Evolutionary conservation across 2,888 invertebrate genomes (phyloP).

Genomic region (Netelia melanura): DNA sequence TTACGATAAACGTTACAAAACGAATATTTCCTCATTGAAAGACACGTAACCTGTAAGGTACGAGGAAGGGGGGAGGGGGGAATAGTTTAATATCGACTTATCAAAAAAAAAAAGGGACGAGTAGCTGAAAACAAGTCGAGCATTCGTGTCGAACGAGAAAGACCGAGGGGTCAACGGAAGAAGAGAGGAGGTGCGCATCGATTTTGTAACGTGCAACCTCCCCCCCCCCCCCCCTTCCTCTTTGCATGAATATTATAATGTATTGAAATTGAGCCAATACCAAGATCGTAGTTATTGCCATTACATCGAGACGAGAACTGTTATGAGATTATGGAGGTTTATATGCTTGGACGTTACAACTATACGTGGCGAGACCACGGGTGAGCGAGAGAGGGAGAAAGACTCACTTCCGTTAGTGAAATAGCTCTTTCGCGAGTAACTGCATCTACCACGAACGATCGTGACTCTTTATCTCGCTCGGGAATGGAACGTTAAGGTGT

Average conservation of each 20-base stretch:
- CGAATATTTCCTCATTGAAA: constrained; percentile 22
- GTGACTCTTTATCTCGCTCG: constrained; percentile 55
- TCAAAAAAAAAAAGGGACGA: not conserved
- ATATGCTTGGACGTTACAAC: constrained; percentile 29
- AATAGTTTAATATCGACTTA: too few species aligned
- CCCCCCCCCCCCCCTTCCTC: not conserved
- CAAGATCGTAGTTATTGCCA: constrained; percentile 49
- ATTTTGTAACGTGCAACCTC: constrained; percentile 30
- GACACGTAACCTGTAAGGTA: not conserved
- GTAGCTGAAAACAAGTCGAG: constrained; percentile 51
- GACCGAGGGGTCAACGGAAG: constrained; percentile 42
- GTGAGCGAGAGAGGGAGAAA: not conserved
- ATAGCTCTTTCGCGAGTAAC: constrained; percentile 67
- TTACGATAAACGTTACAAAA: constrained; percentile 47
- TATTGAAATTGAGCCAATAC: constrained; percentile 59
- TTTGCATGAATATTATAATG: constrained; percentile 45
- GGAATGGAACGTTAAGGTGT: not conserved
- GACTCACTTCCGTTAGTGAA: constrained; percentile 67
- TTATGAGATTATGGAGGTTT: constrained; percentile 48
- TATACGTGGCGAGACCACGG: constrained; percentile 20
- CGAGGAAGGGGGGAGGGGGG: not conserved
- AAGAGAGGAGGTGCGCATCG: constrained; percentile 15
- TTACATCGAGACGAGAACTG: constrained; percentile 47
- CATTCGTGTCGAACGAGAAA: constrained; percentile 41
- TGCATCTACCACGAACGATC: constrained; percentile 60